A percentile compares a stretch with the other conserved stretches of the same genome.
phyloP scores from a whole-genome alignment of 1,140 invertebrate genomes.

The Drosophila repleta region DNA sequence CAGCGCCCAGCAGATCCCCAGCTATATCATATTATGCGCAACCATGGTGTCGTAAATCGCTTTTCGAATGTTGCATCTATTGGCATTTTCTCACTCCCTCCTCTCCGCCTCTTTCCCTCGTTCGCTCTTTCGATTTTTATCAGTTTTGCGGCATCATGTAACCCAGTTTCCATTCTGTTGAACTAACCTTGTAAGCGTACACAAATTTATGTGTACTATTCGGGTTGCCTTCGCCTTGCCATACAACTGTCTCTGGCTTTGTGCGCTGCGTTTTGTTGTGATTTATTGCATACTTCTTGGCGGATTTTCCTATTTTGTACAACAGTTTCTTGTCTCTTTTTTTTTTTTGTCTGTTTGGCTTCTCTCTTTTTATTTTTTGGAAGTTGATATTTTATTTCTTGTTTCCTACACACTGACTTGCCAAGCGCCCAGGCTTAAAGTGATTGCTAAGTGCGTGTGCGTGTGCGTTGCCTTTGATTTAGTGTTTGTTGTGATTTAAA shows the following conservation, averaged over 20 bases:
- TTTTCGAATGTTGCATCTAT: slow-evolving; percentile 59
- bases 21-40: slow-evolving; percentile 62
- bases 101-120: no score
- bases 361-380: slow-evolving; percentile 22
- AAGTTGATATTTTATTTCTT: slow-evolving; percentile 47
- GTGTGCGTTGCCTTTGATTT: slow-evolving; percentile 31
- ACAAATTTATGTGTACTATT: slow-evolving; percentile 63
- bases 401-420: slow-evolving; percentile 28
- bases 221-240: slow-evolving; percentile 12
- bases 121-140: slow-evolving; percentile 39
- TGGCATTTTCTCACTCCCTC: slow-evolving; percentile 1
- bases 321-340: slow-evolving; percentile 29
- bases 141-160: slow-evolving; percentile 55
- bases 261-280: slow-evolving; percentile 53
- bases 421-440: slow-evolving; percentile 47
- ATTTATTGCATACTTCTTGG: slow-evolving; percentile 68
- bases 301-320: slow-evolving; percentile 59
- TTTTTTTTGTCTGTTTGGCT: not conserved
- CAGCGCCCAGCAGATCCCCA: not conserved
- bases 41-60: slow-evolving; percentile 68
- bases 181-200: slow-evolving; percentile 64
- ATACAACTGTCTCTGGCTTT: slow-evolving; percentile 37
- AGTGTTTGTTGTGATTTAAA: slow-evolving; percentile 51
- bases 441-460: slow-evolving; percentile 30
- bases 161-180: slow-evolving; percentile 55